phyloP scores from a whole-genome alignment of 2,888 invertebrate genomes.

The Xestia xanthographa region DNA sequence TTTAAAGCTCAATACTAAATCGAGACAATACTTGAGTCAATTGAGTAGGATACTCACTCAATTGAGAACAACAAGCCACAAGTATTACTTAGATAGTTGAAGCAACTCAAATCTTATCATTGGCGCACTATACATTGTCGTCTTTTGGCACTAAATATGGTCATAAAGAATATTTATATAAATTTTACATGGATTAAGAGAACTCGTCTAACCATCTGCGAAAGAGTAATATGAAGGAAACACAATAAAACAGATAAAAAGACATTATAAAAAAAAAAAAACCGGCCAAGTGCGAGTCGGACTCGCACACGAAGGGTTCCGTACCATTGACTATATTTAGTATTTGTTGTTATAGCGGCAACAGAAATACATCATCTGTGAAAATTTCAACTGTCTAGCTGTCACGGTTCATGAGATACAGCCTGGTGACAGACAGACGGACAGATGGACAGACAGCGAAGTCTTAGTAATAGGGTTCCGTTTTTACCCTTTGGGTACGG shows the following conservation, averaged over 20 bases:
- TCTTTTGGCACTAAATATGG: slow-evolving; percentile 17
- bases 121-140: slow-evolving; percentile 3
- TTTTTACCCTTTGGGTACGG: too few relatives aligned
- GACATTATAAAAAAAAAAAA: slow-evolving; percentile 5
- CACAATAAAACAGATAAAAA: not conserved
- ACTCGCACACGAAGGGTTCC: too few relatives aligned
- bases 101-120: slow-evolving; percentile 31
- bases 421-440: too few relatives aligned
- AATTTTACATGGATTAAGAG: slow-evolving; percentile 1
- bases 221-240: not conserved
- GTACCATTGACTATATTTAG: too few relatives aligned
- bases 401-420: too few relatives aligned
- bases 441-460: too few relatives aligned
- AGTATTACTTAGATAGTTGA: slow-evolving; percentile 41
- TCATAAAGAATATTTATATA: slow-evolving; percentile 16
- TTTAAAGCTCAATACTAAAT: slow-evolving; percentile 52
- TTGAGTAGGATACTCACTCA: slow-evolving; percentile 48
- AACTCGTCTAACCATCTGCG: not conserved
- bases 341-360: too few relatives aligned
- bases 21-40: slow-evolving; percentile 57
- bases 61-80: slow-evolving; percentile 49
- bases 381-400: too few relatives aligned
- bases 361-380: too few relatives aligned
- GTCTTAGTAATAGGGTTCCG: too few relatives aligned
- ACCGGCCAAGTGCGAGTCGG: too few relatives aligned